Evolutionary conservation across 2,888 invertebrate genomes (phyloP).

Genomic region (Cataglyphis albicans): DNA sequence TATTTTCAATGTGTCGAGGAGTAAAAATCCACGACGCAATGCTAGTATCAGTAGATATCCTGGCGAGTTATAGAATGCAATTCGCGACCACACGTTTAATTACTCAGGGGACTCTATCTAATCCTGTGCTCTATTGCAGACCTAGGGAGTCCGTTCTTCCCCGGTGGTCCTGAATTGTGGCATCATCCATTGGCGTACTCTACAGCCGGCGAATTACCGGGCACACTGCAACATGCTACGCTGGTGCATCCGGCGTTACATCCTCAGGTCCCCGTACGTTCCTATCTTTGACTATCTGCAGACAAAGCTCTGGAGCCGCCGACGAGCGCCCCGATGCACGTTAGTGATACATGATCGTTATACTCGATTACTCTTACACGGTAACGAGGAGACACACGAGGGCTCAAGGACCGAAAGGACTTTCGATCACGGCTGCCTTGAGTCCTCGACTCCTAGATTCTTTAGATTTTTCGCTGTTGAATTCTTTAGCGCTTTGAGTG

Average conservation of each 20-base stretch:
- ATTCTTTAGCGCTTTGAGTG: not conserved
- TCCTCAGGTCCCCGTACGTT: constrained; percentile 98
- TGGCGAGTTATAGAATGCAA: constrained; percentile 17
- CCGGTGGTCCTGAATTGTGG: constrained; percentile 97
- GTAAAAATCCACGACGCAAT: not conserved
- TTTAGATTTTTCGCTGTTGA: constrained; percentile 16
- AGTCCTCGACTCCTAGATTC: constrained; percentile 39
- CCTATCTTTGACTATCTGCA: constrained; percentile 98
- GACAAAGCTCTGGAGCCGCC: constrained; percentile 90
- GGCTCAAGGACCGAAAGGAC: constrained; percentile 24
- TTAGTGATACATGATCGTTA: constrained; percentile 86
- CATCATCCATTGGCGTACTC: constrained; percentile 95
- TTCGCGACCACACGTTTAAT: constrained; percentile 33
- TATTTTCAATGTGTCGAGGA: not conserved
- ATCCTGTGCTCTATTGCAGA: constrained; percentile 88
- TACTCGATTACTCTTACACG: constrained; percentile 75
- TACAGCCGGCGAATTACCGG: constrained; percentile 93
- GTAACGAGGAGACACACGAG: constrained; percentile 51
- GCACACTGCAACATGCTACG: constrained; percentile 94
- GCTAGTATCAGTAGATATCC: constrained; percentile 26
- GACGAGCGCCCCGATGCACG: constrained; percentile 88
- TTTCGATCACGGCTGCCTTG: constrained; percentile 24
- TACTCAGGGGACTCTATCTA: constrained; percentile 54
- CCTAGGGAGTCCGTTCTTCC: constrained; percentile 98
- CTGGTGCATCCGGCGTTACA: constrained; percentile 98